Conservation (phyloP, 2,797 vertebrate species). For the Sebastes alutus region DNA sequence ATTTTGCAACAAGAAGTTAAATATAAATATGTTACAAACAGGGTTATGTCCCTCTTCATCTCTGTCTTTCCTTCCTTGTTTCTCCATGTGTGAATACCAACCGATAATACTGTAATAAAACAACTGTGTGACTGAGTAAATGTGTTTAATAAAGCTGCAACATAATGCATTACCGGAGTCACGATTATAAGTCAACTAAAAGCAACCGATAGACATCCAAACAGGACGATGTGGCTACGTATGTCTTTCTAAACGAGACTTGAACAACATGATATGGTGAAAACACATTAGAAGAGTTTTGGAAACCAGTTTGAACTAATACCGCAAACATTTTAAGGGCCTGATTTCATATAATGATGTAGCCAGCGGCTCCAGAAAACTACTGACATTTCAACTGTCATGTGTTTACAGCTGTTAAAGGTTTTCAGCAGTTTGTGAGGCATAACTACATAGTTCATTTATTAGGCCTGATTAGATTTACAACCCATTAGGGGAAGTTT, state of each 20-base stretch:
- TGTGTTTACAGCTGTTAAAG: neutral
- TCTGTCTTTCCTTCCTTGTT: neutral
- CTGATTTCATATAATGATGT: slow-evolving; percentile 1
- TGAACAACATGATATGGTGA: neutral
- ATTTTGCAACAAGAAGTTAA: neutral
- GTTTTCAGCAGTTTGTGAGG: neutral
- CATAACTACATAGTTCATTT: neutral
- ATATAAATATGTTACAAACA: neutral
- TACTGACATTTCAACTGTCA: neutral
- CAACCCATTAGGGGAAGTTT: neutral
- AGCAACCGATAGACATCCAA: neutral
- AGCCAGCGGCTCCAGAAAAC: neutral
- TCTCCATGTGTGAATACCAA: neutral
- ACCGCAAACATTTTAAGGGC: neutral
- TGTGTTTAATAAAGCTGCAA: neutral
- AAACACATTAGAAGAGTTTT: neutral
- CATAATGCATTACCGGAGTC: neutral
- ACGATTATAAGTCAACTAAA: neutral
- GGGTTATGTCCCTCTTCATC: neutral
- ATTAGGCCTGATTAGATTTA: neutral
- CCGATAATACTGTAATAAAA: neutral
- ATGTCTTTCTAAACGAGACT: neutral
- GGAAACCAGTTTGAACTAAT: neutral
- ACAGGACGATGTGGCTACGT: neutral
- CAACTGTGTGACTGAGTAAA: neutral